Percentiles rank a stretch among this genome's conserved stretches.
These are phyloP conservation scores for Thamnophis elegans DNA, from an alignment of 2,797 vertebrate genomes.

Conservation along the genomic window DNA sequence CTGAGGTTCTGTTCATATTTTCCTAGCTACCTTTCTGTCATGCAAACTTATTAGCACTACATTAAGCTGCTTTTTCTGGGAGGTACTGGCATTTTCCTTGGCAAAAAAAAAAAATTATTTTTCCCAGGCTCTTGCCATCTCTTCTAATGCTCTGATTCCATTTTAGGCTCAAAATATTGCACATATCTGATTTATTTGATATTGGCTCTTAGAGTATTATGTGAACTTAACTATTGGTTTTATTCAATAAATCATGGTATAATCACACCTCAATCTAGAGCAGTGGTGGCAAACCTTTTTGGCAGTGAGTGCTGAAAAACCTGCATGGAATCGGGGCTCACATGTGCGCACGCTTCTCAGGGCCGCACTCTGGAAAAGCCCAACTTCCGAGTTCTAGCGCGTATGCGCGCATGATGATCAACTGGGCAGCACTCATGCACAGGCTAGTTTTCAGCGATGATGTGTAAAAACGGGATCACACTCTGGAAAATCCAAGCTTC, in stretches of 20 bases:
- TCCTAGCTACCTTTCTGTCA: not conserved
- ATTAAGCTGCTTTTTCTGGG: not conserved
- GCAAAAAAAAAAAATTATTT: not conserved
- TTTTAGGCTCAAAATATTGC: not conserved
- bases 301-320: too few relatives aligned
- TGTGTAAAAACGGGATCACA: too few relatives aligned
- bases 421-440: too few relatives aligned
- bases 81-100: not conserved
- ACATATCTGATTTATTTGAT: not conserved
- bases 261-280: not conserved
- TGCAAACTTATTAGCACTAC: not conserved
- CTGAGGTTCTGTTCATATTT: not conserved
- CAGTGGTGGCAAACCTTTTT: not conserved
- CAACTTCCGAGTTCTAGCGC: too few relatives aligned
- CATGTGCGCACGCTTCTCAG: too few relatives aligned
- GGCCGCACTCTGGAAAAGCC: too few relatives aligned
- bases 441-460: too few relatives aligned
- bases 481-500: too few relatives aligned
- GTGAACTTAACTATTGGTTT: not conserved
- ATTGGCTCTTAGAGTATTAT: not conserved
- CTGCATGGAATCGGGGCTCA: too few relatives aligned
- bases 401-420: too few relatives aligned
- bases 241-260: not conserved
- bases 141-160: not conserved
- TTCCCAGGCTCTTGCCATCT: not conserved